Conservation (phyloP, 1,140 invertebrate species). For the Euwallacea similis region DNA sequence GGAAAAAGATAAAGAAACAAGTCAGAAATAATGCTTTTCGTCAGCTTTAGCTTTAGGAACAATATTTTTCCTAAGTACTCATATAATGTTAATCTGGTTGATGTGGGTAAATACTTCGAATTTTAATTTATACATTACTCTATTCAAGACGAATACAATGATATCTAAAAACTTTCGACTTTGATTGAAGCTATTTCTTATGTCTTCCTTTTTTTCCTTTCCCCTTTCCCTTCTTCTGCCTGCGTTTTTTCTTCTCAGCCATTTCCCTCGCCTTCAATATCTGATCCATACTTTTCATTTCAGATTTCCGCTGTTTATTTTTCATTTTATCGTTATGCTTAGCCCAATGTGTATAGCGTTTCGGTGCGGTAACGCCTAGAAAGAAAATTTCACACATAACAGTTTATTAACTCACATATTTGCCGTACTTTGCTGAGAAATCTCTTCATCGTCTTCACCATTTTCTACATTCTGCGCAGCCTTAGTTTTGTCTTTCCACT, state of each 20-base stretch:
- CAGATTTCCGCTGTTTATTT: constrained; percentile 56
- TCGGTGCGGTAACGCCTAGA: constrained; percentile 19
- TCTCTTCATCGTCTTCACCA: constrained; percentile 62
- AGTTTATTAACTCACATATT: too few relatives aligned
- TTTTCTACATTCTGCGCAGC: constrained; percentile 62
- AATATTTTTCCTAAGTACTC: too few relatives aligned
- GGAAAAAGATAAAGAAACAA: too few relatives aligned
- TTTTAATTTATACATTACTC: too few relatives aligned
- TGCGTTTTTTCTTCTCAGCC: constrained; percentile 57
- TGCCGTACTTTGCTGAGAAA: background rate
- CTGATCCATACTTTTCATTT: constrained; percentile 69
- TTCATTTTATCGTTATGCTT: constrained; percentile 65
- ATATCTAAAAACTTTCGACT: too few relatives aligned
- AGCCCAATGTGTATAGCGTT: constrained; percentile 60
- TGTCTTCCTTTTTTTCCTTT: background rate
- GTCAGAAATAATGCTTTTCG: too few relatives aligned
- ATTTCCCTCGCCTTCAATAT: constrained; percentile 68
- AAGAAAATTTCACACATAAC: background rate
- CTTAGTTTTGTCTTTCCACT: constrained; percentile 86
- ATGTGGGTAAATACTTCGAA: too few relatives aligned
- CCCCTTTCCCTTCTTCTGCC: constrained; percentile 52
- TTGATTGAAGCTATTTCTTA: background rate
- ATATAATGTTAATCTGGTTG: too few relatives aligned
- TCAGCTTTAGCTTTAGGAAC: too few relatives aligned
- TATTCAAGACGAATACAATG: too few relatives aligned